Percentiles rank a stretch among this genome's conserved stretches.
These are phyloP conservation scores for Pristiophorus japonicus DNA, from an alignment of 2,113 vertebrate genomes.

Conservation along the genomic window DNA sequence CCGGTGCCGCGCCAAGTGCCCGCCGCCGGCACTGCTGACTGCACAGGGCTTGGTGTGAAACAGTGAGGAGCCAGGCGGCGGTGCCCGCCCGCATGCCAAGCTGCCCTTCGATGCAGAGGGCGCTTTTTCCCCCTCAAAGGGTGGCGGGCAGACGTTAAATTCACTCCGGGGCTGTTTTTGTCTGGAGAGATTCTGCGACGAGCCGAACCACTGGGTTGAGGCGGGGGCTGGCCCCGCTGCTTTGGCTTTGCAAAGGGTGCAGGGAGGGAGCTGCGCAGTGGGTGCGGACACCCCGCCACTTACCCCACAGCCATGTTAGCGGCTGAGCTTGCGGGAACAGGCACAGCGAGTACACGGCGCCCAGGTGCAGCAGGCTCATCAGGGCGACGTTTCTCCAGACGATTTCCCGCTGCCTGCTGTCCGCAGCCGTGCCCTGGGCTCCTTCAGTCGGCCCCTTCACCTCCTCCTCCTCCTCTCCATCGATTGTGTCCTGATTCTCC, in stretches of 20 bases:
- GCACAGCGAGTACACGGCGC: conserved; percentile 57
- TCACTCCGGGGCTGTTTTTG: not conserved
- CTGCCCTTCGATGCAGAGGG: not conserved
- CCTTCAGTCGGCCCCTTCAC: not conserved
- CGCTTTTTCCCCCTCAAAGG: not conserved
- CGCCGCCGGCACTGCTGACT: not conserved
- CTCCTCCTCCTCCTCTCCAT: conserved; percentile 21
- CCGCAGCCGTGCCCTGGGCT: not conserved
- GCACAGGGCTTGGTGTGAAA: not conserved
- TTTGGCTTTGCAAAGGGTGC: not conserved
- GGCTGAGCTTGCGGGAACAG: conserved; percentile 58
- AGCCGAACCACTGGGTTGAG: not conserved
- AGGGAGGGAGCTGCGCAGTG: not conserved
- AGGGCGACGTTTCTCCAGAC: conserved; percentile 66
- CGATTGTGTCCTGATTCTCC: conserved; percentile 11
- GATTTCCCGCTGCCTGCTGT: conserved; percentile 41
- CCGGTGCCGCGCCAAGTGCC: not conserved
- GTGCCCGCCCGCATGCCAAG: not conserved
- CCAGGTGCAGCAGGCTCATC: conserved; percentile 60
- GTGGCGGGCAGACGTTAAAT: not conserved
- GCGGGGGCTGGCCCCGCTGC: not conserved
- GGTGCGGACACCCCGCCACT: conserved; percentile 44
- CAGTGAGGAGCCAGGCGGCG: not conserved
- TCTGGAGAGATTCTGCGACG: too few species aligned
- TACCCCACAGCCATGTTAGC: conserved; percentile 67